A percentile compares a stretch with the other conserved stretches of the same genome.
Conservation (phyloP, 2,797 vertebrate genomes). For the Malacoctenus gilli region DNA sequence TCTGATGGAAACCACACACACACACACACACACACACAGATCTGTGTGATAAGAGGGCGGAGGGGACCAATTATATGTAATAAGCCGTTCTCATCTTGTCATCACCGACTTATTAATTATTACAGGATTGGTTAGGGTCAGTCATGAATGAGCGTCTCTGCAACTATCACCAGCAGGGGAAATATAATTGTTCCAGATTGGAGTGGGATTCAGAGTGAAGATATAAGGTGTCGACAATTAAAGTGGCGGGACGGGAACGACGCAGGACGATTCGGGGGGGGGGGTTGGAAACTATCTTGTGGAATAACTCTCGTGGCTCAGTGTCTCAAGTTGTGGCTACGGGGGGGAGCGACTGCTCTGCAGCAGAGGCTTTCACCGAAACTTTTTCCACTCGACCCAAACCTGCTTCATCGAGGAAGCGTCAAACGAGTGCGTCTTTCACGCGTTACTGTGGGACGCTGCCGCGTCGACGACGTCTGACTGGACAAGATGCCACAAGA, state of each 20-base stretch:
- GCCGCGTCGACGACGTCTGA: conserved; percentile 23
- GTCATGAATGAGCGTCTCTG: too few species aligned
- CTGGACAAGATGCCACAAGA: conserved; percentile 1
- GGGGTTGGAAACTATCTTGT: background rate
- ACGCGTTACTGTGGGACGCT: too few species aligned
- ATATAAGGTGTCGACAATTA: too few species aligned
- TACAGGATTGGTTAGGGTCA: background rate
- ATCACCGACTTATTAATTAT: background rate
- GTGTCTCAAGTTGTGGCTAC: background rate
- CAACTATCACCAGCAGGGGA: background rate
- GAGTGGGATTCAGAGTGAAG: conserved; percentile 12
- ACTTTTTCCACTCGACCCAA: conserved; percentile 7
- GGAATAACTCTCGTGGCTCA: background rate
- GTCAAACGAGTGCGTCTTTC: too few species aligned
- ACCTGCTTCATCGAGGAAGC: conserved; percentile 19
- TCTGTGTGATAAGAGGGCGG: too few species aligned
- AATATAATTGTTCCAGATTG: background rate
- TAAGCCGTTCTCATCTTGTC: background rate
- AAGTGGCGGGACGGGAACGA: background rate
- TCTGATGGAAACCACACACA: too few species aligned
- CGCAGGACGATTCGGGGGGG: background rate
- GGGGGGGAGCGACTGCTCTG: conserved; percentile 1
- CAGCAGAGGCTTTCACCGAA: background rate
- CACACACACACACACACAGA: too few species aligned
- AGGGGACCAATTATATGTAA: background rate